Base-by-base conservation (phyloP, 2,888 invertebrate species). In the Apodemia hepburni region DNA sequence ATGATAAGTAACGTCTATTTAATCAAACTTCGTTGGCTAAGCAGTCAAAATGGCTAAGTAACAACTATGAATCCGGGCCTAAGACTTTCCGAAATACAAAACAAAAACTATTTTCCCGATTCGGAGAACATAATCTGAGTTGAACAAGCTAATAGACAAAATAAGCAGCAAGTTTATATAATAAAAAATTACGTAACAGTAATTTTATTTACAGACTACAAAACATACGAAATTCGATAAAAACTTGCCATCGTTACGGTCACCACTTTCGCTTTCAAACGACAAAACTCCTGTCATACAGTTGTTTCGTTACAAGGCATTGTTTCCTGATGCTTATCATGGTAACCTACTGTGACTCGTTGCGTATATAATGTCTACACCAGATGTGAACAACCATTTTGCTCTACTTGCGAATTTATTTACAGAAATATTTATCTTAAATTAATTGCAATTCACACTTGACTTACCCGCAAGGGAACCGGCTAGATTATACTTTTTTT, bases 311-410 rank as follows among this genome's bases (percentile, higher is more conserved):
- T 60, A 59, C 38, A 47, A 69, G 68, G 69, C 68, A 75, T 76
- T 79, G 77, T 75, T 69, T 68, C 66, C 65, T 57, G 78, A 78
- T 78, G 64, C 71, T 75, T 75, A 78, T 78, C 78, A 66, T 49
- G 15, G 49, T 73, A 73, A 68, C 73, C 75, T 68, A 78, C 75
- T 75, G 54, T 54, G 15, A 63, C 47, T 57, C 42, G 61, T 61
- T 42, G 42, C 45, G 45, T 61, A 58, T 38, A 59, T 60, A 27
- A 60, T 33, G 22, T n/a, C 59, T 27, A 15, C 27, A n/a, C 22
- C 27, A 27, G 27, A 57, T 22, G 29, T 57, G 8, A 29, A 15
- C 54, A 57, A 57, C 54, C 29, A 22, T 57, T 57, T 27, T 15
- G n/a, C 1, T 29, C 3, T 29, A 27, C 27, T 1, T 27, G 18